Evolutionary conservation across 2,888 invertebrate species (phyloP), one percentile per base, ranked within the genome.

Genomic region (Junonia oenone): DNA sequence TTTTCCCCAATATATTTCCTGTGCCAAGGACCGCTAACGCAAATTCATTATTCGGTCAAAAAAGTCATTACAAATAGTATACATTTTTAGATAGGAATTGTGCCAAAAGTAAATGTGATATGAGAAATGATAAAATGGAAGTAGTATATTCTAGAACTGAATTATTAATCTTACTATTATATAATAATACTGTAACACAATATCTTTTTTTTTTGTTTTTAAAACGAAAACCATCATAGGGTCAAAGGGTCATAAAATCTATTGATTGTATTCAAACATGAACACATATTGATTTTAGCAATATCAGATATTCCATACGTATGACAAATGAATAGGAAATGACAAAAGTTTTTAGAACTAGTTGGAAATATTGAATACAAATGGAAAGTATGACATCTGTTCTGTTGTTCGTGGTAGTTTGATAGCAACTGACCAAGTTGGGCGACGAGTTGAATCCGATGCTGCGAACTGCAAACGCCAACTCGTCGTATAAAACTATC

Each of bases 401-500:
- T 22, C 5, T 22, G 22, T 22, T 22, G 22, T 22, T 22, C 5
- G 22, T 3, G 5, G 22, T 5, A 22, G 22, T 22, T 22, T 22
- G 22, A 22, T 5, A 5, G 22, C n/a, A 22, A 22, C 22, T 22
- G 22, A 22, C 22, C n/a, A 62, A 98, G 92, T 91, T 96, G 96
- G 48, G 95, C 95, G 65, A 98, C 97, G 59, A 98, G 93, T 86
- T 98, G 98, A 73, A 97, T 91, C 62, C 97, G 74, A 98, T 94
- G 85, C 96, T 97, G 68, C 98, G 93, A 64, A 97, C 96, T 87
- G 98, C 98, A 78, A 96, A 96, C 29, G 97, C 97, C 78, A 96
- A 88, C 73, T 95, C 95, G 76, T 97, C 97, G 76, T 94, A 92
- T 63, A 98, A 91, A 66, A 98, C 96, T n/a, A n/a, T n/a, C n/a